Evolutionary conservation across 2,797 vertebrate genomes (phyloP).

Genomic region (Acipenser oxyrinchus): DNA sequence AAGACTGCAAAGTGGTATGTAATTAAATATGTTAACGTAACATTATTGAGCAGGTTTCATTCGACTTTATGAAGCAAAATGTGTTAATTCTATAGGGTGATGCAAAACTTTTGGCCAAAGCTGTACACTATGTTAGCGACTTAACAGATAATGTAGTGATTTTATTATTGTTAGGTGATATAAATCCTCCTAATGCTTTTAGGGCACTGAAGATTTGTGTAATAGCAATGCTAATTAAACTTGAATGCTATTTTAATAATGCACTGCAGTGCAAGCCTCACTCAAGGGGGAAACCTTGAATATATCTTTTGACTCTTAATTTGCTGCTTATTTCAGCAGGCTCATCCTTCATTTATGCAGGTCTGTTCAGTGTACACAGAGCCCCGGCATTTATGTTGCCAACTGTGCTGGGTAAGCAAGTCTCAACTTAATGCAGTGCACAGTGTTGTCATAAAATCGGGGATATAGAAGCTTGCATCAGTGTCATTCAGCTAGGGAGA

Average conservation of each 20-base stretch:
- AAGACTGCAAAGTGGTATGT: no score
- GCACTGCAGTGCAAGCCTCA: not conserved
- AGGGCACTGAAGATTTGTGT: no score
- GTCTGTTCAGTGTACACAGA: conserved; percentile 34
- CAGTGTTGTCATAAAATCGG: conserved; percentile 23
- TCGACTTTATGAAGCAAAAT: no score
- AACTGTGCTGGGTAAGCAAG: not conserved
- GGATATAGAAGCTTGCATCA: conserved; percentile 20
- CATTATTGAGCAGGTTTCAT: no score
- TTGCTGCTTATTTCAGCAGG: conserved; percentile 38
- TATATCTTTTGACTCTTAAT: conserved; percentile 36
- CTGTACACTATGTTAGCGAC: no score
- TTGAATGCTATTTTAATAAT: not conserved
- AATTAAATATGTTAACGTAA: no score
- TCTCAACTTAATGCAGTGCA: conserved; percentile 19
- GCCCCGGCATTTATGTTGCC: conserved; percentile 11
- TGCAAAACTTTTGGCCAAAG: no score
- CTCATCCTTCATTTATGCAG: conserved; percentile 42
- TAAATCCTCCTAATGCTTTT: no score
- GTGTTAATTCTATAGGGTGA: no score
- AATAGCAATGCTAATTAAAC: conserved; percentile 43
- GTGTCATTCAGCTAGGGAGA: no score
- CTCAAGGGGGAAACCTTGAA: conserved; percentile 16
- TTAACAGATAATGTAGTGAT: no score
- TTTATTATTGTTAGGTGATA: no score